A percentile compares a stretch with the other conserved stretches of the same genome.
Evolutionary conservation across 2,888 invertebrate species (phyloP).

Genomic region (Zelleria hepariella): DNA sequence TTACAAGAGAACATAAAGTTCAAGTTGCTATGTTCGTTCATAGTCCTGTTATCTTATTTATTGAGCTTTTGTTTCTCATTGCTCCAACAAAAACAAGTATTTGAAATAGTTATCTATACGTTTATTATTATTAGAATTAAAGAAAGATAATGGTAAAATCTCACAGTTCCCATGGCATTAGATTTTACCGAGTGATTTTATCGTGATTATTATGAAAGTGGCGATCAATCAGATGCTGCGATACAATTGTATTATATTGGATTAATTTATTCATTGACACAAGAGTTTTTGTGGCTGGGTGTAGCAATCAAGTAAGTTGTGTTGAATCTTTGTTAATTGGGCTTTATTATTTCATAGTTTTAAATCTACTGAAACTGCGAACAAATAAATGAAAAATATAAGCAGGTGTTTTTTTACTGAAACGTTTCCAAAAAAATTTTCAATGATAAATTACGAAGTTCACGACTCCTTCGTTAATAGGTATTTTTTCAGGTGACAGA

Average conservation of each 20-base stretch:
- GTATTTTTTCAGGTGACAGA: too few relatives aligned
- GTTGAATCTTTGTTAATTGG: neutral
- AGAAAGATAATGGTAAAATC: conserved; percentile 4
- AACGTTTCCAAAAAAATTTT: too few relatives aligned
- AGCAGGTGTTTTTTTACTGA: too few relatives aligned
- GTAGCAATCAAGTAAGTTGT: neutral
- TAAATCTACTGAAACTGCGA: neutral
- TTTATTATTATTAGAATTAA: neutral
- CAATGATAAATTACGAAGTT: too few relatives aligned
- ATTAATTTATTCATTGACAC: neutral
- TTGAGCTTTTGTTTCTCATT: neutral
- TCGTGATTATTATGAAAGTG: conserved; percentile 4
- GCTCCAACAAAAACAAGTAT: conserved; percentile 24
- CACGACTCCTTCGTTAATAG: too few relatives aligned
- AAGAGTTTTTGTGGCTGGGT: neutral
- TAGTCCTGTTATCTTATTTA: neutral
- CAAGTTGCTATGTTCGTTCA: neutral
- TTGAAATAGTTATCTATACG: conserved; percentile 12
- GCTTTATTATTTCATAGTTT: too few relatives aligned
- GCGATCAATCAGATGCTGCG: conserved; percentile 6
- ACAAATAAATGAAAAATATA: too few relatives aligned
- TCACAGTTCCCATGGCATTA: conserved; percentile 4
- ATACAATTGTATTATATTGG: neutral
- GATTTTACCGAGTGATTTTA: neutral
- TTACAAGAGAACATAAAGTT: neutral